Evolutionary conservation across 2,888 invertebrate genomes (phyloP).

Genomic region (Therioaphis trifolii): DNA sequence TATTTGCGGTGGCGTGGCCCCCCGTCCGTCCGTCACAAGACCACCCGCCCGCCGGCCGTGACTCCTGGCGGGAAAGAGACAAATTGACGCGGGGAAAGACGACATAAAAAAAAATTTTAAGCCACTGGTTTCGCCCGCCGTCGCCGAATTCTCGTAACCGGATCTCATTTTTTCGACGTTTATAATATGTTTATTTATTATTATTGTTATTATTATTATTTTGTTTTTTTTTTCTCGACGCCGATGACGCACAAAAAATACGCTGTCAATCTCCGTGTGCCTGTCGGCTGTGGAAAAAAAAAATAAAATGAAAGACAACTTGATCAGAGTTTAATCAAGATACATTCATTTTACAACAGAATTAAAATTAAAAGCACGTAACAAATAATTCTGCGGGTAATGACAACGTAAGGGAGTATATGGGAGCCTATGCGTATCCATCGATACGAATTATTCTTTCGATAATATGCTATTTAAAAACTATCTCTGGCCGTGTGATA

Average conservation of each 20-base stretch:
- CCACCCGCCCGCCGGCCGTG: too few relatives aligned
- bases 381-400: neutral
- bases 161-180: conserved; percentile 19
- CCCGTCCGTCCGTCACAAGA: neutral
- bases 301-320: conserved; percentile 29
- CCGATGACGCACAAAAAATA: neutral
- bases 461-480: too few relatives aligned
- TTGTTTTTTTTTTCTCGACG: neutral
- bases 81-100: neutral
- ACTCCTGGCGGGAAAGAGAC: neutral
- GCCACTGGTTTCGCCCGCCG: conserved; percentile 21
- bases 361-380: conserved; percentile 45
- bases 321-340: conserved; percentile 43
- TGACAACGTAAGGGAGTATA: neutral
- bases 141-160: conserved; percentile 14
- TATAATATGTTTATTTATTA: conserved; percentile 34
- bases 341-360: conserved; percentile 14
- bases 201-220: conserved; percentile 5
- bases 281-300: neutral
- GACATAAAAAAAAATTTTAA: too few relatives aligned
- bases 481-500: too few relatives aligned
- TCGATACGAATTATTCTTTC: too few relatives aligned
- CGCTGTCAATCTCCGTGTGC: conserved; percentile 21
- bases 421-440: too few relatives aligned
- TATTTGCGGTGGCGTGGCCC: neutral